phyloP scores from a whole-genome alignment of 2,113 vertebrate genomes.

The Cygnus atratus region DNA sequence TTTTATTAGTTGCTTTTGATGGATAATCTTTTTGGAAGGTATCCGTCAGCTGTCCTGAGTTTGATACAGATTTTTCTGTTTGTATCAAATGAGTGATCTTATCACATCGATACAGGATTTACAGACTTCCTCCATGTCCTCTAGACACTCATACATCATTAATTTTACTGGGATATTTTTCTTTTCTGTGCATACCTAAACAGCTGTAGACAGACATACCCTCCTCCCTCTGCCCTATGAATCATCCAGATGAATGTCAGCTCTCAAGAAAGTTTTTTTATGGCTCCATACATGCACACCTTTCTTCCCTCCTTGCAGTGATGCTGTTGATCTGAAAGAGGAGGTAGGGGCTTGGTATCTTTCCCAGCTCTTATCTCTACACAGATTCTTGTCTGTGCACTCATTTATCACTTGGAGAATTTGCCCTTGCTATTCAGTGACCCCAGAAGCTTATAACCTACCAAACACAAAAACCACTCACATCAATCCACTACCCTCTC shows the following conservation, averaged over 20 bases:
- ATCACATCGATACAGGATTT: not conserved
- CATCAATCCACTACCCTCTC: not conserved
- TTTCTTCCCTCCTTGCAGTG: not conserved
- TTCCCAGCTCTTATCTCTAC: not conserved
- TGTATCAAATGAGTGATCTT: not conserved
- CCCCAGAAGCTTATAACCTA: not conserved
- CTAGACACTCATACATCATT: not conserved
- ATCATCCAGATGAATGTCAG: accelerated
- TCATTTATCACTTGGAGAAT: not conserved
- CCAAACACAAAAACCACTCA: not conserved
- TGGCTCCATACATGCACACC: not conserved
- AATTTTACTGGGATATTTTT: not conserved
- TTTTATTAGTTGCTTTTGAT: not conserved
- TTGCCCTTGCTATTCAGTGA: not conserved
- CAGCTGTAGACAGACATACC: not conserved
- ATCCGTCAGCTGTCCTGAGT: not conserved
- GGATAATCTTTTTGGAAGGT: not conserved
- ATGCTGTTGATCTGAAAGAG: not conserved
- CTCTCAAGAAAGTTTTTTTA: not conserved
- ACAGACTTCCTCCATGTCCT: not conserved
- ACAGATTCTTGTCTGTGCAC: not conserved
- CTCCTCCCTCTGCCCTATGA: not conserved
- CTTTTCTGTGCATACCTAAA: not conserved
- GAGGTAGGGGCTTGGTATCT: not conserved
- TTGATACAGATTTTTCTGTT: not conserved